These are phyloP conservation scores for Drosophila mojavensis DNA, from an alignment of 1,140 invertebrate species.

Conservation along the genomic window DNA sequence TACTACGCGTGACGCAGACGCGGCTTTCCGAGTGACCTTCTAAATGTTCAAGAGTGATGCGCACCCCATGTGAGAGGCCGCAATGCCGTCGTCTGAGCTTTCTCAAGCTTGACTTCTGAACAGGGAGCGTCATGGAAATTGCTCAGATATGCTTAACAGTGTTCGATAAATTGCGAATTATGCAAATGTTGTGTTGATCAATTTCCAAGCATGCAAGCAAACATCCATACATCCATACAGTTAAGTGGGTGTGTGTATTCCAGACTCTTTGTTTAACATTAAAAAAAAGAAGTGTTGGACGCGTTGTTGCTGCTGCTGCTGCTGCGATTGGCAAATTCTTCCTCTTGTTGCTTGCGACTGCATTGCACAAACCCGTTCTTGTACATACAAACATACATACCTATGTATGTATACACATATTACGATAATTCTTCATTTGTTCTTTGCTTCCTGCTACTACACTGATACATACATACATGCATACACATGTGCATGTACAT, in stretches of 20 bases:
- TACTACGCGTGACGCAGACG: conserved; percentile 17
- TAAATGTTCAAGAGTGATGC: conserved; percentile 16
- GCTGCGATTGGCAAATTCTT: conserved; percentile 43
- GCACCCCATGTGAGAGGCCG: background rate
- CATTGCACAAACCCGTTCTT: conserved; percentile 49
- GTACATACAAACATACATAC: conserved; percentile 10
- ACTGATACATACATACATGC: conserved; percentile 6
- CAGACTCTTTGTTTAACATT: conserved; percentile 50
- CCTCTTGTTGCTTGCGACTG: conserved; percentile 37
- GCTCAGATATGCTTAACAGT: background rate
- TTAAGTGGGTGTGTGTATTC: conserved; percentile 32
- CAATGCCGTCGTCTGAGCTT: background rate
- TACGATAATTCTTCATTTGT: conserved; percentile 51
- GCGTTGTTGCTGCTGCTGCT: conserved; percentile 6
- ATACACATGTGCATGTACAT: conserved; percentile 1
- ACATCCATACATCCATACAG: conserved; percentile 31
- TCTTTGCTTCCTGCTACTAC: conserved; percentile 65
- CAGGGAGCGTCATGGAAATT: conserved; percentile 1
- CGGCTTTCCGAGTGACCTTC: conserved; percentile 21
- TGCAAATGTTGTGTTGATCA: conserved; percentile 20
- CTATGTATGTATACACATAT: conserved; percentile 32
- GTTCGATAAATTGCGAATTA: conserved; percentile 29
- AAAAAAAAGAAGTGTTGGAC: conserved; percentile 22
- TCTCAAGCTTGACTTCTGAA: conserved; percentile 5
- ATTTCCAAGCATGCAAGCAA: conserved; percentile 19